phyloP scores from a whole-genome alignment of 2,113 vertebrate genomes.

The Pteronura brasiliensis region DNA sequence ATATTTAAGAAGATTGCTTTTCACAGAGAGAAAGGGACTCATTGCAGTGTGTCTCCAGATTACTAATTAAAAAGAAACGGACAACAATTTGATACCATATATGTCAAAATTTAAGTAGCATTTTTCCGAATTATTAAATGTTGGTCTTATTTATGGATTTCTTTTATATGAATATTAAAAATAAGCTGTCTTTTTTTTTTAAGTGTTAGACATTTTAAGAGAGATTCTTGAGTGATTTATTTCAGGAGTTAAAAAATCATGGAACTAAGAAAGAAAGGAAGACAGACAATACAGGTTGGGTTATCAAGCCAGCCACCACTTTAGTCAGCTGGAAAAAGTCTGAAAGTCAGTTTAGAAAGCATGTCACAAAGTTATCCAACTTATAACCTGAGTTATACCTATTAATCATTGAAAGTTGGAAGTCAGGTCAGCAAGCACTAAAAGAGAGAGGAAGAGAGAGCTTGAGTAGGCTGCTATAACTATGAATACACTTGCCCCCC shows the following conservation, averaged over 20 bases:
- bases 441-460: not conserved
- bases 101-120: not conserved
- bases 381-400: not conserved
- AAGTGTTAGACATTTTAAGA: not conserved
- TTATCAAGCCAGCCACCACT: not conserved
- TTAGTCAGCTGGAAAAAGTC: not conserved
- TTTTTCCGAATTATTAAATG: conserved; percentile 1
- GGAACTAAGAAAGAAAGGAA: not conserved
- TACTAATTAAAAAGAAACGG: not conserved
- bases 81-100: not conserved
- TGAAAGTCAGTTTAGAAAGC: not conserved
- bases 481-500: not conserved
- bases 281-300: not conserved
- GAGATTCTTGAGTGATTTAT: not conserved
- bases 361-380: not conserved
- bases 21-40: not conserved
- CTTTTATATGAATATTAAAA: not conserved
- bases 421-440: not conserved
- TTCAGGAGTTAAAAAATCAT: not conserved
- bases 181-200: not conserved
- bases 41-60: not conserved
- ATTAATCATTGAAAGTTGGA: not conserved
- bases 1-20: not conserved
- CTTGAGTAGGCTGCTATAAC: too few relatives aligned
- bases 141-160: not conserved